These are phyloP conservation scores for Dryadula phaetusa DNA, from an alignment of 2,888 invertebrate genomes.

Conservation along the genomic window DNA sequence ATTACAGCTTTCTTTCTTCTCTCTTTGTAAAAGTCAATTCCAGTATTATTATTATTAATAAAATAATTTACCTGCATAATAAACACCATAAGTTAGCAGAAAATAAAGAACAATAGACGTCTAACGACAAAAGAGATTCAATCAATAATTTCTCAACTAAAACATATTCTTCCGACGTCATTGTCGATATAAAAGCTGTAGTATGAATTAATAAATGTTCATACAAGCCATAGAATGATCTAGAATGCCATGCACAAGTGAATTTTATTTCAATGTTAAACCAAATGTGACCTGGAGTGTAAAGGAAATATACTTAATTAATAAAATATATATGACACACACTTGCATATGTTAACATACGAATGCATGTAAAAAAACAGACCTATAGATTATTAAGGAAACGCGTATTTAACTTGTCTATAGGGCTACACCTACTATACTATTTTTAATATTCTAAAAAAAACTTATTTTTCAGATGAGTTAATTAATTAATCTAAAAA, in stretches of 20 bases:
- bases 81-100: constrained; percentile 67
- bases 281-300: constrained; percentile 66
- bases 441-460: too few relatives aligned
- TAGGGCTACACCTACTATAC: too few relatives aligned
- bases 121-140: constrained; percentile 59
- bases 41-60: constrained; percentile 9
- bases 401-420: too few relatives aligned
- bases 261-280: constrained; percentile 59
- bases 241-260: constrained; percentile 38
- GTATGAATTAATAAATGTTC: constrained; percentile 60
- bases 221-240: constrained; percentile 54
- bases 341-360: too few relatives aligned
- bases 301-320: too few relatives aligned
- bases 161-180: constrained; percentile 56
- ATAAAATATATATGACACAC: too few relatives aligned
- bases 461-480: too few relatives aligned
- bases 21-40: too few relatives aligned
- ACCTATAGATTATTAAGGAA: too few relatives aligned
- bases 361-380: too few relatives aligned
- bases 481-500: too few relatives aligned
- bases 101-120: constrained; percentile 63
- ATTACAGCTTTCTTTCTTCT: too few relatives aligned
- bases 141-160: constrained; percentile 59
- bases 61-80: constrained; percentile 60
- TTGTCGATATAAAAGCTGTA: constrained; percentile 53